Percentiles rank a stretch among this genome's conserved stretches.
These are phyloP conservation scores for Stramonita haemastoma DNA, from an alignment of 2,888 invertebrate genomes.

Conservation along the genomic window DNA sequence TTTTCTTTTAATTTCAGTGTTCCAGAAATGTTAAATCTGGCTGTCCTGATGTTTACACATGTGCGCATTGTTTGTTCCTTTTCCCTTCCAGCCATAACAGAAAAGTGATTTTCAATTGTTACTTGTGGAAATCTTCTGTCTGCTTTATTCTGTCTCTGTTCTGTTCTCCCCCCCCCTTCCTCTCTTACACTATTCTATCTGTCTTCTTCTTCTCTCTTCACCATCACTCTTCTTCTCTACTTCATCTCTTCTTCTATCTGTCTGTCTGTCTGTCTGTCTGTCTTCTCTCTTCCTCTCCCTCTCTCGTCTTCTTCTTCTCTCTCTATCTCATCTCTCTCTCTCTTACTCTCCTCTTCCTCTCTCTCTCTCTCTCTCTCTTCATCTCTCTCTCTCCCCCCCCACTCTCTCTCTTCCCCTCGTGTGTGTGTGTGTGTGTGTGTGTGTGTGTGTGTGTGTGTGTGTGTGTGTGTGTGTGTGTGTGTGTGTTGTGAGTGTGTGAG, in stretches of 20 bases:
- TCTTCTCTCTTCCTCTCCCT: not conserved
- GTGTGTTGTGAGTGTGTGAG: no score
- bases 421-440: no score
- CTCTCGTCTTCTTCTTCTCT: not conserved
- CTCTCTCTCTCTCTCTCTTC: not conserved
- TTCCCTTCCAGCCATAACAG: no score
- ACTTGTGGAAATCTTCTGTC: no score
- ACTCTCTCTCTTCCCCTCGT: not conserved
- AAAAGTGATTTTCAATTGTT: no score
- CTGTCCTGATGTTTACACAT: no score
- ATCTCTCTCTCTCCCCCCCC: not conserved
- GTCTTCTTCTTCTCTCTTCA: not conserved
- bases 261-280: not conserved
- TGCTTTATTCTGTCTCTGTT: not conserved
- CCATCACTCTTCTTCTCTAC: not conserved
- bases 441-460: no score
- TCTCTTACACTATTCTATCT: not conserved
- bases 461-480: no score
- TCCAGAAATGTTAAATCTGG: no score
- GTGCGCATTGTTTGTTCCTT: no score
- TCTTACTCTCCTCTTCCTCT: slow-evolving; percentile 1
- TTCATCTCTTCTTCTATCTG: not conserved
- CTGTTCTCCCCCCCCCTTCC: not conserved
- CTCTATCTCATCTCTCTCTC: not conserved
- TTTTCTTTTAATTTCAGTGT: no score